Percentiles rank a stretch among this genome's conserved stretches.
Evolutionary conservation across 2,113 vertebrate genomes (phyloP).

Genomic region (Syrmaticus mikado): DNA sequence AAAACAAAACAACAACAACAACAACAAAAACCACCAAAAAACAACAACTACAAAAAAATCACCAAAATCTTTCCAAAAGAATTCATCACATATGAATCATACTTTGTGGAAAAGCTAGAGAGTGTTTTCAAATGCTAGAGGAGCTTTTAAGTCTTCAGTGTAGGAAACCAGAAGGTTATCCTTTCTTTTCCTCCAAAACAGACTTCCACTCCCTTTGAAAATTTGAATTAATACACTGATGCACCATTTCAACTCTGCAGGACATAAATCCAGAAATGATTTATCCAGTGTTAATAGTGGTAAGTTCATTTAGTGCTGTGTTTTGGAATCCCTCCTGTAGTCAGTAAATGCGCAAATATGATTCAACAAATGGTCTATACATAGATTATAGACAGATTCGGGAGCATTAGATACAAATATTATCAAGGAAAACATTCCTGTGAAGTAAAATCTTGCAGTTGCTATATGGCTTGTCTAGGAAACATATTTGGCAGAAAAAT

Average conservation of each 20-base stretch:
- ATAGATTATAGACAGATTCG: background rate
- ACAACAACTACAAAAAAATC: background rate
- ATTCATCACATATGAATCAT: background rate
- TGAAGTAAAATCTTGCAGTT: background rate
- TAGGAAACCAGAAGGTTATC: background rate
- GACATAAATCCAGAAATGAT: background rate
- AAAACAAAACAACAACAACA: background rate
- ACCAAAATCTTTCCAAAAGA: background rate
- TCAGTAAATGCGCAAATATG: background rate
- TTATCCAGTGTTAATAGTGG: background rate
- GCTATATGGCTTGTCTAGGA: background rate
- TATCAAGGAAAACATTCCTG: background rate
- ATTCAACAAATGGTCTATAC: background rate
- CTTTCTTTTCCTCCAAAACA: background rate
- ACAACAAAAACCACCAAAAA: background rate
- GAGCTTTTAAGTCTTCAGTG: background rate
- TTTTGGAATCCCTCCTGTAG: background rate
- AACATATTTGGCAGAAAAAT: background rate
- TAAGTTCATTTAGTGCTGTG: background rate
- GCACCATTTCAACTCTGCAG: background rate
- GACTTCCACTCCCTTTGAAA: background rate
- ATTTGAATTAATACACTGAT: background rate
- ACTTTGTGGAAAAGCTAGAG: background rate
- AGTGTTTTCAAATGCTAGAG: background rate
- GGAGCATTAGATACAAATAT: background rate